Conservation (phyloP, 2,797 vertebrate genomes). For the Glossophaga mutica region DNA sequence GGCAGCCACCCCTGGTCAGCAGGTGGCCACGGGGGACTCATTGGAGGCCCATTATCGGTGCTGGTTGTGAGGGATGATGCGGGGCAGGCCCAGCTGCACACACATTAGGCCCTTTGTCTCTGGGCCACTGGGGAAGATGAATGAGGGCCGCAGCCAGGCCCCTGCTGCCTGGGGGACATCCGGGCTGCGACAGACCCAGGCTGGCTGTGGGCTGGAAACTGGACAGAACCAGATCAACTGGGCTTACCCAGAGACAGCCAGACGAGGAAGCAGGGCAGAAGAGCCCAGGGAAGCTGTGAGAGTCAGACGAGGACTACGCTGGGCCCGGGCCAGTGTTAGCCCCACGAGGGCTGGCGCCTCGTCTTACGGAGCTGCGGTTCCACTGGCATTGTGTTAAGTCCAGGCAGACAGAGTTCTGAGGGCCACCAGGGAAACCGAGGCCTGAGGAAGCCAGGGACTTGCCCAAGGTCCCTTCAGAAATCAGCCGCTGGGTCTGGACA, state of each 20-base stretch:
- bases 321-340: rapidly evolving
- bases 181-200: conserved; percentile 63
- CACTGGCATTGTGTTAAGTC: neutral
- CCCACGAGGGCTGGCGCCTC: neutral
- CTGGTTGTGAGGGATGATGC: conserved; percentile 76
- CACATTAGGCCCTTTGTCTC: conserved; percentile 80
- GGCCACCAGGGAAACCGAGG: neutral
- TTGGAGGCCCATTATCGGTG: conserved; percentile 79
- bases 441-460: neutral
- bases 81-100: conserved; percentile 80
- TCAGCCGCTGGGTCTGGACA: neutral
- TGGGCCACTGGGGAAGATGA: conserved; percentile 74
- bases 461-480: neutral
- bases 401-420: neutral
- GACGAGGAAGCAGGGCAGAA: neutral
- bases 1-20: conserved; percentile 69
- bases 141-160: conserved; percentile 75
- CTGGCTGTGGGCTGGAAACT: neutral
- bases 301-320: neutral
- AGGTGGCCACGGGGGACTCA: conserved; percentile 71
- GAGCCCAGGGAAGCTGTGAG: neutral
- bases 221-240: neutral
- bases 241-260: neutral
- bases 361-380: neutral
- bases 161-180: conserved; percentile 64